Evolutionary conservation across 2,888 invertebrate species (phyloP).

Genomic region (Cryptus armator): DNA sequence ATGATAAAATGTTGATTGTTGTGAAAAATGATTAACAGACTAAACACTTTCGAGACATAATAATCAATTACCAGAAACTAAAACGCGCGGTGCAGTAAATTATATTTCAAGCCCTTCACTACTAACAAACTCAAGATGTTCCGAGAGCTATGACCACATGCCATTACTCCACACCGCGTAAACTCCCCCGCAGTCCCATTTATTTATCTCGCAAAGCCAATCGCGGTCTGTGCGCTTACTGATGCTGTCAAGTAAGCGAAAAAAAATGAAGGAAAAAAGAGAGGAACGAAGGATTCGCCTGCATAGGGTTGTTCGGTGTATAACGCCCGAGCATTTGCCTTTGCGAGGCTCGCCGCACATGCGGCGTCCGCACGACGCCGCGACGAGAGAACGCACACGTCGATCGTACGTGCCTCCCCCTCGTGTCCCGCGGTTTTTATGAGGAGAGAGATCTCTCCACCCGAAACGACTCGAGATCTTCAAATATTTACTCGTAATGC

Average conservation of each 20-base stretch:
- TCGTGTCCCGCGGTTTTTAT: constrained; percentile 78
- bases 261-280: constrained; percentile 22
- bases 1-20: neutral
- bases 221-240: constrained; percentile 46
- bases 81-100: constrained; percentile 42
- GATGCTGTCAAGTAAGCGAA: constrained; percentile 27
- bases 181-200: constrained; percentile 58
- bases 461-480: constrained; percentile 78
- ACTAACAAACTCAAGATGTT: constrained; percentile 70
- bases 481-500: constrained; percentile 82
- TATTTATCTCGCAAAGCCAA: constrained; percentile 65
- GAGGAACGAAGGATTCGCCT: constrained; percentile 51
- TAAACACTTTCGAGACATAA: neutral
- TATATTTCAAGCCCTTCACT: constrained; percentile 53
- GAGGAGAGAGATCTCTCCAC: constrained; percentile 76
- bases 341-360: constrained; percentile 48
- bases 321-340: constrained; percentile 40
- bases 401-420: constrained; percentile 69
- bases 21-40: neutral
- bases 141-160: constrained; percentile 61
- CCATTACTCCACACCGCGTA: constrained; percentile 59
- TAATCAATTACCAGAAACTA: constrained; percentile 46
- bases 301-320: constrained; percentile 45
- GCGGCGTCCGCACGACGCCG: constrained; percentile 52
- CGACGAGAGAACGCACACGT: constrained; percentile 76